Base-by-base conservation (phyloP, 2,888 invertebrate genomes). In the Melipona bicolor region DNA sequence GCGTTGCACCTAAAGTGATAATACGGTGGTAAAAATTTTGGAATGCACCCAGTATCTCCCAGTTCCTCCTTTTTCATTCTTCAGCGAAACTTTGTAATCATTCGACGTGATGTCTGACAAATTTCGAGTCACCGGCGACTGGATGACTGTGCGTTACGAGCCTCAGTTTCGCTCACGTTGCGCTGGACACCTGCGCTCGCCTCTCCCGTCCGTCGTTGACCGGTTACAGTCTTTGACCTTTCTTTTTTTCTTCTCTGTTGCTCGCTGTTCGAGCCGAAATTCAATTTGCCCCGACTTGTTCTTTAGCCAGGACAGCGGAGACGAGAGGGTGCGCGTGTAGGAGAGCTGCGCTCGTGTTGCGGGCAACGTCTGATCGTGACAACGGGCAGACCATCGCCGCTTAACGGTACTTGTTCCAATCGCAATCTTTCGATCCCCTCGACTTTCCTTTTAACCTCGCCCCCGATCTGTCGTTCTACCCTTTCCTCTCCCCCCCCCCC, bases 361-460 rank as follows among this genome's bases (percentile, higher is more conserved):
- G 81, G 83, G 71, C 3, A 85, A 86, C 75, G 84, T 79, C 89
- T 90, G 89, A 90, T 82, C 85, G 84, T 87, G 85, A 90, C 90
- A 84, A 84, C 87, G 79, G 83, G 62, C 81, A 84, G 90, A 84
- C 87, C 80, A 88, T 84, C 73, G 85, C 69, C 80, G 82, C 81
- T 86, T 88, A 84, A 83, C 78, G 77, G 80, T 79, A 80, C 70
- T 88, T 79, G 79, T 72, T 72, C 79, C 86, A 82, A 80, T 90
- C 83, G 79, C 84, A 81, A 86, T 86, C 88, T 82, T 81, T 70
- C 83, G 72, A 77, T 83, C 77, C 73, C 56, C 72, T 81, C 49
- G 77, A 83, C 79, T 83, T 73, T 61, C 75, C 82, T 79, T 81
- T 79, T 87, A 84, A 78, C 81, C 75, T 76, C 76, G 49, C 59